Base-by-base conservation (phyloP, 2,888 invertebrate species). In the Caenorhabditis drosophilae region DNA sequence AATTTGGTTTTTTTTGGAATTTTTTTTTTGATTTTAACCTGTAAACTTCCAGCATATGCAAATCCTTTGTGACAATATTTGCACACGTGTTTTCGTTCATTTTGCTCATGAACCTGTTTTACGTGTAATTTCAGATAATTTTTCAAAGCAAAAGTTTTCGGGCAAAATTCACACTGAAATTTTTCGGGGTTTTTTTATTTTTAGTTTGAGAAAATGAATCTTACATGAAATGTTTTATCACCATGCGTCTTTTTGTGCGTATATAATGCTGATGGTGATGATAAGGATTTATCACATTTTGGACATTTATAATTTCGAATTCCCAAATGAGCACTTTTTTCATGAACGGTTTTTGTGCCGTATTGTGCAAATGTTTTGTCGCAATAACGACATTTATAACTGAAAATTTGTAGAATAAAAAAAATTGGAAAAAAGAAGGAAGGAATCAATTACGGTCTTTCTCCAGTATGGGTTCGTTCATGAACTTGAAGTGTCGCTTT, bases 401-500 rank as follows among this genome's bases (percentile, higher is more conserved):
- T 79, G 61, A 52, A 78, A 50, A 31, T 4, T 20, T 11, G 11
- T 36, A n/a, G 2, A 41, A 20, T 4, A 9, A 4, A 9, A 20
- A 15, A 20, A 20, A 4, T 20, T 22, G n/a, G 38, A 38, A 38
- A 41, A 15, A 20, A 12, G 15, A 1, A 25, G 25, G n/a, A n/a
- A n/a, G n/a, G n/a, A n/a, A n/a, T n/a, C n/a, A 61, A 75, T 70
- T 53, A 80, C 73, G 81, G 81, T 62, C 79, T 64, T 53, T 81
- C 81, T 42, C 82, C 83, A 27, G 83, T 84, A 52, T 84, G 84
- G 9, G 82, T 82, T 35, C 82, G 73, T 42, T 81, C 77, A 61
- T 84, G 84, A 15, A 83, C 83, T 67, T 84, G 82, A 12, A 84
- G 66, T 2, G 84, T 84, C 0, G 84, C 82, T 52, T 84, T 84